Base-by-base conservation (phyloP, 23 tunicate species). In the Halocynthia aurantium region DNA sequence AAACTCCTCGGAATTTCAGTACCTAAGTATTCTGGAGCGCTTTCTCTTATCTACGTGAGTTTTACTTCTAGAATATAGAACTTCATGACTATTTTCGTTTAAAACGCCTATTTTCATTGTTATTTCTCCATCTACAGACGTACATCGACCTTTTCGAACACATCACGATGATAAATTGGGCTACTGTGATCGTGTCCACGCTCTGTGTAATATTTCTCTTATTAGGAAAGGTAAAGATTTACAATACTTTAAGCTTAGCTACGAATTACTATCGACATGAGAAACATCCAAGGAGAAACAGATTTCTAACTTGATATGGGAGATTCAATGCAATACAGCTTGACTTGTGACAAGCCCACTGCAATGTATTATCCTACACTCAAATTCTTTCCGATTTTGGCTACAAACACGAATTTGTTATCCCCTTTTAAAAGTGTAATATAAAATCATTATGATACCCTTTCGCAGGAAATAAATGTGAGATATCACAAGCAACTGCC, bases 201-300 rank as follows among this genome's bases (percentile, higher is more conserved):
- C 60, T 73, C 52, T 86, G 93, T 67, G 82, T 86, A 67, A 54
- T 86, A 8, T 73, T 86, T 31, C 78, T 92, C 7, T 57, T 86
- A 10, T 78, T 92, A 6, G 98, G 98, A 78, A 92, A 92, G 82
- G 98, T 92, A 82, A 63, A 69, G 50, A 57, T 60, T 11, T 67
- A 19, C 21, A n/a, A 72, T 22, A 50, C 10, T 22, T 72, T 18
- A 12, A 50, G 22, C 4, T 50, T 50, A 31, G 44, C 44, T 31
- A 31, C 4, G 44, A 4, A 31, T 1, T 31, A 31, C 44, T 31
- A 31, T 31, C 44, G 44, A 31, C 44, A 31, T 31, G 44, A 31
- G 44, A 31, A 31, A 31, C 44, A n/a, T 31, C 4, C 2, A 31
- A 31, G 1, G 44, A 31, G 44, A 31, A 31, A 31, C 4, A 31